Base-by-base conservation (phyloP, 2,888 invertebrate species). In the Agonopterix subpropinquella region DNA sequence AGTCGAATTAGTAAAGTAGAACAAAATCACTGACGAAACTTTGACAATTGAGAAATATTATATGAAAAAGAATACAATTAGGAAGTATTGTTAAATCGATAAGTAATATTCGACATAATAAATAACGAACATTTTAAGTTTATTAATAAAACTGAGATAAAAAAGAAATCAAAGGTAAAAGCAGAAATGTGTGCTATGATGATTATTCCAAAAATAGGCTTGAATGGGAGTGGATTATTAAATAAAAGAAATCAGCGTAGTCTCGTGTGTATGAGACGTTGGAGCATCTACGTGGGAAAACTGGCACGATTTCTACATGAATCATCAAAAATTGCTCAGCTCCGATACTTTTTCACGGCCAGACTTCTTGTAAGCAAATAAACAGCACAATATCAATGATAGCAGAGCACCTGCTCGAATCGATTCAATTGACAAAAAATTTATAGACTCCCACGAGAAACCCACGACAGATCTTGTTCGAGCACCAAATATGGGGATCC, bases 401-500 rank as follows among this genome's bases (percentile, higher is more conserved):
- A 54, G 57, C 54, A 55, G 55, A 55, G 43, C 65, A 66, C 59
- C 64, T 70, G 52, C 53, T 56, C 47, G 44, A 57, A 56, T 56
- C 56, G 57, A 54, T 53, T 50, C 50, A 56, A 52, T 57, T 61
- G 58, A 62, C 60, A 65, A 70, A 73, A 69, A 59, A 67, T 59
- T 62, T 59, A 55, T 61, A 57, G 59, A 68, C 69, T 71, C 74
- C 67, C 71, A 76, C 69, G 70, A 74, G 73, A 76, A 73, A 72
- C 71, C 65, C 60, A 66, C 64, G 53, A 59, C 64, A 60, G 58
- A 59, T 66, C 65, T 67, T 57, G 65, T 67, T 66, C 55, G 61
- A 57, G 60, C 54, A 57, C 73, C 75, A 70, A 75, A 77, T 77
- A 80, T 64, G 77, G 78, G 58, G 64, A 65, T 62, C 65, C 61